Evolutionary conservation across 2,888 invertebrate genomes (phyloP).

Genomic region (Eudemis profundana): DNA sequence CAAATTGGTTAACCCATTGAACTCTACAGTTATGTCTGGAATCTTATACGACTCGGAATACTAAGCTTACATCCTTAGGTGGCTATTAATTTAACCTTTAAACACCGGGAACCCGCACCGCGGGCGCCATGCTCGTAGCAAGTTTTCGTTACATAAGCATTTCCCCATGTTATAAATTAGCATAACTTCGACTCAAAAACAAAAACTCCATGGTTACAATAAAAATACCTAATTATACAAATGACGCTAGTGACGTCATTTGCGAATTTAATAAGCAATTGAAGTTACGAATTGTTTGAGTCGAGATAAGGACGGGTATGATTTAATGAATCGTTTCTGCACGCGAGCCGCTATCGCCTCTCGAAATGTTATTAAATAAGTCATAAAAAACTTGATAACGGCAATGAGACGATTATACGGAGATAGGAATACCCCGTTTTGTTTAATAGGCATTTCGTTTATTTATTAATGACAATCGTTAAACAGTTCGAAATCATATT

Average conservation of each 20-base stretch:
- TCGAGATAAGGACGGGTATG: slow-evolving; percentile 31
- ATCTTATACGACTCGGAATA: too few relatives aligned
- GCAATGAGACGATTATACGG: slow-evolving; percentile 1
- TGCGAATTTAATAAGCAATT: slow-evolving; percentile 10
- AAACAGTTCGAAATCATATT: too few relatives aligned
- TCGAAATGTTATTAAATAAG: slow-evolving; percentile 40
- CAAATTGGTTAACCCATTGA: too few relatives aligned
- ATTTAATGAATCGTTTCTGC: slow-evolving; percentile 30
- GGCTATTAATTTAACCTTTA: too few relatives aligned
- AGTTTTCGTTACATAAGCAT: too few relatives aligned
- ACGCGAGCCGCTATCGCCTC: slow-evolving; percentile 27
- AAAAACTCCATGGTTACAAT: too few relatives aligned
- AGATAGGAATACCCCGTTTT: slow-evolving; percentile 30
- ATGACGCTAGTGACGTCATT: slow-evolving; percentile 13
- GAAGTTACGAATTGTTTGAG: slow-evolving; percentile 9
- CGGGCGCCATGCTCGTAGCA: too few relatives aligned
- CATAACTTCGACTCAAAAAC: too few relatives aligned
- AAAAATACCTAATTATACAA: slow-evolving; percentile 4
- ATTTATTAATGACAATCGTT: neutral
- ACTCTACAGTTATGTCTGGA: too few relatives aligned
- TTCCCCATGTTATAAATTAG: too few relatives aligned
- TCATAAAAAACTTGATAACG: slow-evolving; percentile 31
- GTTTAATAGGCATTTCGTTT: neutral
- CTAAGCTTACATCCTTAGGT: too few relatives aligned
- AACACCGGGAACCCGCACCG: too few relatives aligned